A percentile compares a stretch with the other conserved stretches of the same genome.
Evolutionary conservation across 2,113 vertebrate genomes (phyloP).

Genomic region (Trochalopteron elliotii): DNA sequence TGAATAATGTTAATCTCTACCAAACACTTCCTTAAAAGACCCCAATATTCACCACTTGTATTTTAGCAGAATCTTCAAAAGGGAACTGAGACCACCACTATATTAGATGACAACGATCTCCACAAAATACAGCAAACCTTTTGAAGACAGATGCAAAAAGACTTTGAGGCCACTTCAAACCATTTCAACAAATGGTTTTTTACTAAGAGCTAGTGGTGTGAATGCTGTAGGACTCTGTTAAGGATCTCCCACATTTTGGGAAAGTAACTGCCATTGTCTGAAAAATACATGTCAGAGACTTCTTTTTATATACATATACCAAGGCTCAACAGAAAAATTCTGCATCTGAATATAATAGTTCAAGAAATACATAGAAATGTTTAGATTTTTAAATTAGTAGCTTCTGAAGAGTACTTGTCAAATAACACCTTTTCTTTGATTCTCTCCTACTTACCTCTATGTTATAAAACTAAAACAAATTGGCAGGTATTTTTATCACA

Average conservation of each 20-base stretch:
- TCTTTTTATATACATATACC: not conserved
- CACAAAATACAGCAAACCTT: not conserved
- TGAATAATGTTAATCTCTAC: not conserved
- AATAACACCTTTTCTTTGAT: not conserved
- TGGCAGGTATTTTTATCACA: not conserved
- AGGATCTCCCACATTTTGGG: not conserved
- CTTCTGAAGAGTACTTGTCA: not conserved
- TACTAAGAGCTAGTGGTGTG: fast-evolving
- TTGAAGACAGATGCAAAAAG: not conserved
- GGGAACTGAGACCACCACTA: not conserved
- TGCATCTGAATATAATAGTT: not conserved
- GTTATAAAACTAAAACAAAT: not conserved
- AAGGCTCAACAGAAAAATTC: not conserved
- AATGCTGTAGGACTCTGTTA: not conserved
- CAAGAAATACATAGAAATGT: not conserved
- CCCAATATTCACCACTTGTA: not conserved
- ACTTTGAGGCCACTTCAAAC: not conserved
- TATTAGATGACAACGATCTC: not conserved
- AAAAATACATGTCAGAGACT: not conserved
- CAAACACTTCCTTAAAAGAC: not conserved
- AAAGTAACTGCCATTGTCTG: not conserved
- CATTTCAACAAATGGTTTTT: not conserved
- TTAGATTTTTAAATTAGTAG: not conserved
- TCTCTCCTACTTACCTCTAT: not conserved
- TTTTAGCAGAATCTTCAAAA: not conserved